Conservation (phyloP, 2,113 vertebrate genomes). For the Bubalus kerabau region DNA sequence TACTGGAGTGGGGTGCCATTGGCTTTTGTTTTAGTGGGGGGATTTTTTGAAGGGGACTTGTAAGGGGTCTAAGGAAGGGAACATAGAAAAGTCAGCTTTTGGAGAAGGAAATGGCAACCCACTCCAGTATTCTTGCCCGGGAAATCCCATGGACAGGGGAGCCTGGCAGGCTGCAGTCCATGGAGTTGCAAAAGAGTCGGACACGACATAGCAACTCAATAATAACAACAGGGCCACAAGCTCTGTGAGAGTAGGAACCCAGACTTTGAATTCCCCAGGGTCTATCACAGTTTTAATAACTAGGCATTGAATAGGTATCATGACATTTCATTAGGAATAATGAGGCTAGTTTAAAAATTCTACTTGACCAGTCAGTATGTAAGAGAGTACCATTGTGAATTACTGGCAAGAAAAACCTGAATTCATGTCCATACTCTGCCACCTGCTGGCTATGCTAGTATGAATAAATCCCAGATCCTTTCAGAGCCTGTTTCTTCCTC, state of each 20-base stretch:
- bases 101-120: background rate
- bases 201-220: background rate
- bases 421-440: conserved; percentile 49
- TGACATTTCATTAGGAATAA: conserved; percentile 30
- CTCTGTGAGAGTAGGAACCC: background rate
- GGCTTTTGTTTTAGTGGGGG: background rate
- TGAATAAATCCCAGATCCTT: conserved; percentile 22
- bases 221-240: background rate
- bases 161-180: background rate
- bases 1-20: background rate
- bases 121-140: background rate
- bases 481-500: conserved; percentile 6
- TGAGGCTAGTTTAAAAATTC: conserved; percentile 6
- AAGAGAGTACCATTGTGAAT: background rate
- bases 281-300: background rate
- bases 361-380: background rate
- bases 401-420: background rate
- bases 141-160: background rate
- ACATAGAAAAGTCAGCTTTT: background rate
- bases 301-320: background rate
- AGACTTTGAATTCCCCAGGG: background rate
- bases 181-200: background rate
- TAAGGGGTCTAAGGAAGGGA: background rate
- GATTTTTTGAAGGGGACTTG: background rate
- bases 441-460: conserved; percentile 53